These are phyloP conservation scores for Melanotaenia maccullochi DNA, from an alignment of 2,797 vertebrate genomes.

Conservation along the genomic window DNA sequence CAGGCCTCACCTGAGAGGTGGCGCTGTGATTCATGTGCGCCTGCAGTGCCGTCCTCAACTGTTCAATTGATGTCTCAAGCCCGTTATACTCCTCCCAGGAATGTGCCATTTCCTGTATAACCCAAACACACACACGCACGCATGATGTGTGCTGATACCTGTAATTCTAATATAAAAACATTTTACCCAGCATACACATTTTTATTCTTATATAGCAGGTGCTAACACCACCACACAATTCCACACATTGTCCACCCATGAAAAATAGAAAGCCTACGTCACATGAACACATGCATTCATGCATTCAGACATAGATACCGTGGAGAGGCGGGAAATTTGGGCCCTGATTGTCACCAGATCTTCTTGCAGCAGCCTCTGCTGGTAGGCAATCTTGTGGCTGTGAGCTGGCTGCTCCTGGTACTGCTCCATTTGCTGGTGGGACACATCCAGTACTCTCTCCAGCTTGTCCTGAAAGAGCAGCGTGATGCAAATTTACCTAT, in stretches of 20 bases:
- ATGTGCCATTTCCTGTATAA: conserved; percentile 90
- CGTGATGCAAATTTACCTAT: not conserved
- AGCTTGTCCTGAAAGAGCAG: conserved; percentile 87
- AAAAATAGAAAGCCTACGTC: not conserved
- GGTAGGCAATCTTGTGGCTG: conserved; percentile 90
- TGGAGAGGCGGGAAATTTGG: conserved; percentile 91
- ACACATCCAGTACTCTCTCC: conserved; percentile 91
- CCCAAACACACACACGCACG: conserved; percentile 12
- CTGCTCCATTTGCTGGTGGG: conserved; percentile 95
- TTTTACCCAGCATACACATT: not conserved
- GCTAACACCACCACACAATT: not conserved
- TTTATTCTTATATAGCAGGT: not conserved
- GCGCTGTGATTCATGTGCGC: conserved; percentile 87
- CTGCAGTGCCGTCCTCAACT: conserved; percentile 87
- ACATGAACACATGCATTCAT: not conserved
- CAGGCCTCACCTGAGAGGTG: conserved; percentile 85
- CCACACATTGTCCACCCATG: not conserved
- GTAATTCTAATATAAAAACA: not conserved
- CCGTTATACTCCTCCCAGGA: conserved; percentile 92
- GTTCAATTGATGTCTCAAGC: conserved; percentile 90
- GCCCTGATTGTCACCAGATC: conserved; percentile 95
- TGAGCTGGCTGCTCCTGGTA: conserved; percentile 92
- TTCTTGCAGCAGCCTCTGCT: conserved; percentile 95
- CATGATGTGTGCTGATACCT: not conserved
- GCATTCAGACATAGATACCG: conserved; percentile 71